Base-by-base conservation (phyloP, 2,888 invertebrate species). In the Leucophenga maculata region DNA sequence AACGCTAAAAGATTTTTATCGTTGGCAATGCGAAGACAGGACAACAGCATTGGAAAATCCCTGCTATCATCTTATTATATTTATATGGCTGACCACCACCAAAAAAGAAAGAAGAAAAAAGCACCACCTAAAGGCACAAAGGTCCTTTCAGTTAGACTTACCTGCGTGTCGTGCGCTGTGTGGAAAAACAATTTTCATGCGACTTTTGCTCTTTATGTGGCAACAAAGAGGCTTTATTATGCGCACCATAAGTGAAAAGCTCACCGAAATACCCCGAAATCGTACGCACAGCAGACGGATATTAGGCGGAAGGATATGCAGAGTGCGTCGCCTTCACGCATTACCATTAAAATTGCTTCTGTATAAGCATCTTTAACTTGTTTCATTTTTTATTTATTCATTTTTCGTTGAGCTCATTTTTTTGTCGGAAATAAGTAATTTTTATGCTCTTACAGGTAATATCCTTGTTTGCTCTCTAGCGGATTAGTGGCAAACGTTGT, bases 1-100 rank as follows among this genome's bases (percentile, higher is more conserved):
- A 77, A 75, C 16, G 60, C n/a, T 18, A 46, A 46, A n/a, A 85
- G 82, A 85, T 84, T 82, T 79, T 84, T 81, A 82, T 84, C 82
- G 74, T 70, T 46, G 69, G 65, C 73, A 64, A 50, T 64, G 48
- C 67, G 70, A 8, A 64, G 16, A n/a, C 48, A 64, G 26, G 48
- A 18, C 50, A 50, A 4, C n/a, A n/a, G 18, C 50, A 50, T 8
- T 50, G 55, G 74, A 80, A 80, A 80, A 82, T 79, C 76, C 77
- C 77, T 78, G 77, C 78, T 82, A 78, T 78, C 76, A 77, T 76
- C 77, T 81, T 78, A 78, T 85, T 77, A 82, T 78, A 82, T 75
- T 75, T 75, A 76, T 74, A 71, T 74, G 69, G 69, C 57, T 52
- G n/a, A 39, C 39, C 39, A 9, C 39, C 39, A 39, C n/a, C n/a